A percentile compares a stretch with the other conserved stretches of the same genome.
These are phyloP conservation scores for Rotaria magnacalcarata DNA, from an alignment of 2,888 invertebrate genomes.

Conservation along the genomic window DNA sequence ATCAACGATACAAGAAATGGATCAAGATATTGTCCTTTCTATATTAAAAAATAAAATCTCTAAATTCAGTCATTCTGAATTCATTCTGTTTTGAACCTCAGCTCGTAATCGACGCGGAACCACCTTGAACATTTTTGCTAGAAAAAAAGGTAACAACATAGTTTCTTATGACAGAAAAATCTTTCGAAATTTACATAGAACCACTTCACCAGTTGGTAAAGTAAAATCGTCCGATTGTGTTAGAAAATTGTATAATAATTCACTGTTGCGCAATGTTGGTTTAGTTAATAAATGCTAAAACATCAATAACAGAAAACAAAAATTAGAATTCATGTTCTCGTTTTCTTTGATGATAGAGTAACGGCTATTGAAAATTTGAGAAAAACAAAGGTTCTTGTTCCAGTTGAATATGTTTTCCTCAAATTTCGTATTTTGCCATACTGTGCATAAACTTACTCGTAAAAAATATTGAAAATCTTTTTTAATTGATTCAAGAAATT, in stretches of 20 bases:
- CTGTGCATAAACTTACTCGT: background rate
- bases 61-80: too few species aligned
- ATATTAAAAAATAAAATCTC: background rate
- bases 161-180: background rate
- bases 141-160: background rate
- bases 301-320: background rate
- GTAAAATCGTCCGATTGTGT: conserved; percentile 15
- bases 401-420: too few species aligned
- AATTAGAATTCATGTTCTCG: background rate
- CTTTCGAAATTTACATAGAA: background rate
- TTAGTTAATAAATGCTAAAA: conserved; percentile 13
- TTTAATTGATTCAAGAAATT: background rate
- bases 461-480: conserved; percentile 12
- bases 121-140: conserved; percentile 28
- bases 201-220: background rate
- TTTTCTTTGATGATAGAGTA: too few species aligned
- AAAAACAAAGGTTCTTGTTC: too few species aligned
- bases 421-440: too few species aligned
- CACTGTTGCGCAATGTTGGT: conserved; percentile 21
- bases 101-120: conserved; percentile 25
- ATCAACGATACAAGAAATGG: conserved; percentile 21
- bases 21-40: conserved; percentile 33
- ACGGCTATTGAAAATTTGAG: too few species aligned
- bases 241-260: background rate
- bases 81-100: background rate